Conservation (phyloP, 2,888 invertebrate genomes). For the Operophtera brumata region DNA sequence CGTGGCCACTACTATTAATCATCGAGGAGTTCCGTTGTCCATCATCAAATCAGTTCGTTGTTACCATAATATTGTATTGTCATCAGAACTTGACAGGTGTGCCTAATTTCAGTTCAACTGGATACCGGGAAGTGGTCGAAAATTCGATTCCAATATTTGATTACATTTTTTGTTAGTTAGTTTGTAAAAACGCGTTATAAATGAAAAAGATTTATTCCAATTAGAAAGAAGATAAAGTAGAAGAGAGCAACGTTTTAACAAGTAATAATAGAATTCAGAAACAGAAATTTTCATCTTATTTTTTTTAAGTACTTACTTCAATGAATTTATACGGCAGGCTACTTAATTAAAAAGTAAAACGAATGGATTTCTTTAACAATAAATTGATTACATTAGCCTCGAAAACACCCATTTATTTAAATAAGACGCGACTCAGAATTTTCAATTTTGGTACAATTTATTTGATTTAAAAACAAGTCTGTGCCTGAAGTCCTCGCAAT, state of each 20-base stretch:
- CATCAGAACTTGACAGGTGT: too few species aligned
- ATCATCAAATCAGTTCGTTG: too few species aligned
- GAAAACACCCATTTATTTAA: constrained; percentile 16
- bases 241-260: not conserved
- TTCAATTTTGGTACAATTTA: constrained; percentile 16
- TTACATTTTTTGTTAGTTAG: too few species aligned
- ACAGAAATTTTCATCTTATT: constrained; percentile 1
- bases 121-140: too few species aligned
- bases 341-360: constrained; percentile 16
- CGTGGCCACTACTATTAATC: too few species aligned
- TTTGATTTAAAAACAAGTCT: constrained; percentile 18
- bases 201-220: not conserved
- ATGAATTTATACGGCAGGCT: constrained; percentile 11
- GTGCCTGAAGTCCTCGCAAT: constrained; percentile 19
- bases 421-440: constrained; percentile 14
- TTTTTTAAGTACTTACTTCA: not conserved
- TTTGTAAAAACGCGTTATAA: too few species aligned
- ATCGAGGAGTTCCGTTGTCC: too few species aligned
- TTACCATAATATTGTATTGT: too few species aligned
- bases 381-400: constrained; percentile 19
- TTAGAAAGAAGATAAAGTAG: not conserved
- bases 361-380: constrained; percentile 10
- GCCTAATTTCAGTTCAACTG: too few species aligned
- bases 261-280: constrained; percentile 2
- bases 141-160: too few species aligned